These are phyloP conservation scores for Coecobrya sp. DNA, from an alignment of 2,888 invertebrate genomes.

Conservation along the genomic window DNA sequence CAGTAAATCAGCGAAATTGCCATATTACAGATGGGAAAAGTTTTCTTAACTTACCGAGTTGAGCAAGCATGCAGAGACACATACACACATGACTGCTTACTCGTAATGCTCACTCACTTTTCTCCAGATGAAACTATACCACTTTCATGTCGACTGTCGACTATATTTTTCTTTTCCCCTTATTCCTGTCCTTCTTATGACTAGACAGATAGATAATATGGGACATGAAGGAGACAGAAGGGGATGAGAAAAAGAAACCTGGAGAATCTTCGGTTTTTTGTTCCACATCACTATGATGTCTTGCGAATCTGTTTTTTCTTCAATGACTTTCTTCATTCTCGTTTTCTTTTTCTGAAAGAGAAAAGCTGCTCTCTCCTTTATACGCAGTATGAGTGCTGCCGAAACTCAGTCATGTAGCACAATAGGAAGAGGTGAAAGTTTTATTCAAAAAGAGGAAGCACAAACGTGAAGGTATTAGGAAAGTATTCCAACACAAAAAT, in stretches of 20 bases:
- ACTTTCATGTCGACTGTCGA: background rate
- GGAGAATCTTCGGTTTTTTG: slow-evolving; percentile 48
- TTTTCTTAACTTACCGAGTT: slow-evolving; percentile 62
- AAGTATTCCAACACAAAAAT: too few relatives aligned
- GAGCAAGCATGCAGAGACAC: background rate
- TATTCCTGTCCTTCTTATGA: slow-evolving; percentile 24
- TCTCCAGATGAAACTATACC: slow-evolving; percentile 7
- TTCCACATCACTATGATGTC: slow-evolving; percentile 38
- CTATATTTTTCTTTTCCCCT: background rate
- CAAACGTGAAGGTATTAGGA: background rate
- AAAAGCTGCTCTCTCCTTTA: background rate
- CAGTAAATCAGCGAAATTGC: slow-evolving; percentile 81
- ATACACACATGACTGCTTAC: slow-evolving; percentile 75
- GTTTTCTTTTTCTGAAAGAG: slow-evolving; percentile 3
- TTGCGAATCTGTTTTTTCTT: slow-evolving; percentile 32
- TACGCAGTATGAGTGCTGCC: background rate
- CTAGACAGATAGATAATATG: slow-evolving; percentile 14
- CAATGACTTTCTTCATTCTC: slow-evolving; percentile 53
- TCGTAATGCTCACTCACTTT: slow-evolving; percentile 30
- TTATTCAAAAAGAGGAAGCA: slow-evolving; percentile 6
- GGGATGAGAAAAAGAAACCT: slow-evolving; percentile 36
- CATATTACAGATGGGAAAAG: slow-evolving; percentile 80
- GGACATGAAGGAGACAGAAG: slow-evolving; percentile 35
- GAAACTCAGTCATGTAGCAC: slow-evolving; percentile 41
- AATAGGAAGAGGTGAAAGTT: slow-evolving; percentile 42